Base-by-base conservation (phyloP, 2,113 vertebrate species). In the Bothrops jararaca region DNA sequence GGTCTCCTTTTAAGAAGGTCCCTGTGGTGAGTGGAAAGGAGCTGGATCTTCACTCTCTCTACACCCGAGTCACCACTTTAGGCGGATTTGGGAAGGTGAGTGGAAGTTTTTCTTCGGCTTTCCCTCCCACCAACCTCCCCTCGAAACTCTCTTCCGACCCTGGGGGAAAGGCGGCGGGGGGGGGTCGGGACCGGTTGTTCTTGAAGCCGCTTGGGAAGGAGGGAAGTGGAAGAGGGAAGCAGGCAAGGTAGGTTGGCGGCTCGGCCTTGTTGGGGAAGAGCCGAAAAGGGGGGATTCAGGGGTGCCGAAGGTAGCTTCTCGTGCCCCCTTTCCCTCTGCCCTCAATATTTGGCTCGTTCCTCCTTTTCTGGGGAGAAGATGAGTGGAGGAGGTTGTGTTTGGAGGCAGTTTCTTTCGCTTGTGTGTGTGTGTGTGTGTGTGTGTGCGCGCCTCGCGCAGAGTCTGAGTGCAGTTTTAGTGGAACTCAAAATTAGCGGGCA, bases 71-170 rank as follows among this genome's bases (percentile, higher is more conserved):
- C 98, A 99, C 98, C 97, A 98, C 99, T 98, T 98, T 99, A 97
- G 99, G 99, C 97, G 99, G 99, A 97, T 99, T 99, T 98, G 99
- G 98, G 95, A 99, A 99, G 99, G 99, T 99, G 98, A 99, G 98
- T 98, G 98, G 97, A 98, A 98, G 97, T 98, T 98, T 98, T 97
- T 96, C 97, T 98, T 97, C 92, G 97, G 94, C 95, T 97, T 98
- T 97, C 97, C 97, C 98, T 97, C 98, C 93, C 98, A 95, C 97
- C 90, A 96, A 96, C 97, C 97, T 97, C 96, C 96, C 97, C 97
- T 96, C 86, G 96, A 97, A 98, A 98, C 97, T 97, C 95, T 96
- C 95, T 96, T 95, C 95, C 97, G 97, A 97, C 96, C 97, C 94
- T 96, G 94, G 93, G 97, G 45, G 95, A 52, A 92, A 92, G 95